These are phyloP conservation scores for Anolis carolinensis DNA, from an alignment of 2,113 vertebrate species.

Conservation along the genomic window DNA sequence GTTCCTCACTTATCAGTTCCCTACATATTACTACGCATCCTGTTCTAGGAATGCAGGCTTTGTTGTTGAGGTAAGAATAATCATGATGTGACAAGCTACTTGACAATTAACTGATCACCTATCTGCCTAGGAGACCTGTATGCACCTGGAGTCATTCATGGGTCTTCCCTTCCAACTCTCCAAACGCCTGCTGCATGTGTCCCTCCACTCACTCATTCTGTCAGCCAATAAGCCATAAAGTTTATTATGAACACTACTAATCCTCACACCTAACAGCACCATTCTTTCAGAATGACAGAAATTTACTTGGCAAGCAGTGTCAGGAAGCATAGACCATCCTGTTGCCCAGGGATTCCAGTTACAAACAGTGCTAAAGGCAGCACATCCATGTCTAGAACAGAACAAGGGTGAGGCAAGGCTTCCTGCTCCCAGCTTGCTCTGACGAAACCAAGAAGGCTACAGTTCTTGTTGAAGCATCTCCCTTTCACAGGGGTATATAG, in stretches of 20 bases:
- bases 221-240: neutral
- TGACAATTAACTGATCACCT: constrained; percentile 56
- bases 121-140: constrained; percentile 59
- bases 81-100: constrained; percentile 65
- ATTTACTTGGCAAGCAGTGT: neutral
- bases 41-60: constrained; percentile 61
- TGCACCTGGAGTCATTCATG: constrained; percentile 39
- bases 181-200: constrained; percentile 34
- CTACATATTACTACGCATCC: constrained; percentile 60
- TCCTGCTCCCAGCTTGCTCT: neutral
- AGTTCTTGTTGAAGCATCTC: neutral
- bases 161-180: constrained; percentile 28
- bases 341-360: constrained; percentile 14
- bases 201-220: constrained; percentile 43
- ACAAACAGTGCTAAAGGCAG: constrained; percentile 13
- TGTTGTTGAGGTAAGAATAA: constrained; percentile 65
- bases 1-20: constrained; percentile 17
- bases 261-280: constrained; percentile 38
- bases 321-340: neutral
- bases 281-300: neutral
- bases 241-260: constrained; percentile 30
- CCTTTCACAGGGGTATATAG: neutral
- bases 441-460: neutral
- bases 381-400: neutral
- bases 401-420: neutral